Conservation (phyloP, 2,113 vertebrate genomes). For the Pholis gunnellus region DNA sequence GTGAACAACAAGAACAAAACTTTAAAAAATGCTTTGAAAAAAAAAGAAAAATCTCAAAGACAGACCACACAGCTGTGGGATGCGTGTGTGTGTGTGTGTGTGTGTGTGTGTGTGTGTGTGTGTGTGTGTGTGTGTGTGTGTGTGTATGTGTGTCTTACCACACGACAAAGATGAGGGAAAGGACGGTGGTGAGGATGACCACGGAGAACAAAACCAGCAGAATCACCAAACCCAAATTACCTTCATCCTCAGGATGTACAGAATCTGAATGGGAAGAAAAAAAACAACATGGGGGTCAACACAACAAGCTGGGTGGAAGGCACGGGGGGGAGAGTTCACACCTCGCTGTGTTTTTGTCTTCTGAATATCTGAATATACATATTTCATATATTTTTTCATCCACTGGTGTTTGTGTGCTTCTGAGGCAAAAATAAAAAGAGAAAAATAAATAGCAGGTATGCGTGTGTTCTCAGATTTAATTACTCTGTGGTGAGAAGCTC, state of each 20-base stretch:
- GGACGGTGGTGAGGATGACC: slow-evolving; percentile 77
- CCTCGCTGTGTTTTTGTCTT: not conserved
- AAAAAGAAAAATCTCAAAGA: not conserved
- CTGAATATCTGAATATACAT: not conserved
- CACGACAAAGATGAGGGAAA: slow-evolving; percentile 78
- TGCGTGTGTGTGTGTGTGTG: slow-evolving; percentile 42
- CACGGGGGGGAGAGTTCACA: slow-evolving; percentile 9
- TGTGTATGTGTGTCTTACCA: slow-evolving; percentile 77
- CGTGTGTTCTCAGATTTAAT: slow-evolving; percentile 46
- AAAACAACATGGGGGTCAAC: slow-evolving; percentile 19
- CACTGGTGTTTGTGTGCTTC: not conserved
- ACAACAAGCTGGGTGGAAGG: not conserved
- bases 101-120: slow-evolving; percentile 21
- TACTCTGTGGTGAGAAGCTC: slow-evolving; percentile 48
- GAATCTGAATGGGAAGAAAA: slow-evolving; percentile 53
- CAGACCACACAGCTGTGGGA: slow-evolving; percentile 17
- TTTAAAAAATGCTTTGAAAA: not conserved
- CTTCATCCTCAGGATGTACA: slow-evolving; percentile 49
- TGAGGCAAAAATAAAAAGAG: not conserved
- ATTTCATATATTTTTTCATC: slow-evolving; percentile 9
- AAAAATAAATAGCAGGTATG: not conserved
- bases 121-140: slow-evolving; percentile 41
- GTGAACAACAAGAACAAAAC: not conserved
- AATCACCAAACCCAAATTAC: slow-evolving; percentile 76
- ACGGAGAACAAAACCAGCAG: slow-evolving; percentile 81